Evolutionary conservation across 2,888 invertebrate species (phyloP).

Genomic region (Lobophora halterata): DNA sequence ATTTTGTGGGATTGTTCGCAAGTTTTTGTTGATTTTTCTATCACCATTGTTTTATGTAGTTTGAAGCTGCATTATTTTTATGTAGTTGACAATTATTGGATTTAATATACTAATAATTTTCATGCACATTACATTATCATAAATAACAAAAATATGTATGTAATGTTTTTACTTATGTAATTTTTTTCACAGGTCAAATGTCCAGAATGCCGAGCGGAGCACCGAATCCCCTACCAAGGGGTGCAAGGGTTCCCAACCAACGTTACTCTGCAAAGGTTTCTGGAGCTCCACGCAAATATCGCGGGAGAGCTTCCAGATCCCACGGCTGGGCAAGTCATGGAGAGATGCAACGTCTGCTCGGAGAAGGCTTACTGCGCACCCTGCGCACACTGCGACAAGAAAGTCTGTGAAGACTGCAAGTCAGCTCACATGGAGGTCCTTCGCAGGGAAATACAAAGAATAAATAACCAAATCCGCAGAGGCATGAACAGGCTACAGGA

Average conservation of each 20-base stretch:
- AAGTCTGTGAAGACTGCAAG: conserved; percentile 98
- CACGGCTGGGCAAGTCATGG: conserved; percentile 95
- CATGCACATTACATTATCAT: no score
- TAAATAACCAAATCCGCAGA: conserved; percentile 93
- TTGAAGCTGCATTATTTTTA: no score
- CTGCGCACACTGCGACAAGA: conserved; percentile 98
- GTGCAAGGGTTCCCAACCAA: conserved; percentile 97
- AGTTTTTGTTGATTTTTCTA: no score
- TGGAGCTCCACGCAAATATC: conserved; percentile 96
- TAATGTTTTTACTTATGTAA: not conserved
- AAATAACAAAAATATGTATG: not conserved
- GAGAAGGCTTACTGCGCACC: conserved; percentile 93
- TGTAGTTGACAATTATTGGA: no score
- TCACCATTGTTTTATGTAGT: no score
- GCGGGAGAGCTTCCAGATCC: conserved; percentile 95
- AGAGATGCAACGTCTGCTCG: conserved; percentile 95
- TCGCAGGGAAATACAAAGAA: conserved; percentile 92
- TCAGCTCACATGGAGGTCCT: conserved; percentile 97
- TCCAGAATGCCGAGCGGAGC: conserved; percentile 98
- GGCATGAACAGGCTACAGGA: conserved; percentile 94
- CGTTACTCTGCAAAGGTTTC: conserved; percentile 95
- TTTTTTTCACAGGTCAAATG: conserved; percentile 89
- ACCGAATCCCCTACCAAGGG: conserved; percentile 97
- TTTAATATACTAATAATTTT: no score
- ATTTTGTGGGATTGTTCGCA: no score